These are phyloP conservation scores for Drosophila peninsularis DNA, from an alignment of 2,888 invertebrate genomes.

Conservation along the genomic window DNA sequence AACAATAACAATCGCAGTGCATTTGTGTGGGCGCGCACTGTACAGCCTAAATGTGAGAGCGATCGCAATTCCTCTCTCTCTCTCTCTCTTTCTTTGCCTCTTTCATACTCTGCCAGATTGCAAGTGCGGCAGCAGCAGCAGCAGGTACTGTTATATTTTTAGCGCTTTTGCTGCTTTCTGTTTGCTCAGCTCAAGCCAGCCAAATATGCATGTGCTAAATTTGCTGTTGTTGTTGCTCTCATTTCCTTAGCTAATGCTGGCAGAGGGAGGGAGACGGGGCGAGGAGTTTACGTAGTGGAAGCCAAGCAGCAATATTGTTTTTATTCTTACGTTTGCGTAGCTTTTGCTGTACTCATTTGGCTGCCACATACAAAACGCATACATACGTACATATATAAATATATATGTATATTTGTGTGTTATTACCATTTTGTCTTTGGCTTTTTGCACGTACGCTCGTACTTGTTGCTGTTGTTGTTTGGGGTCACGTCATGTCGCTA, in stretches of 20 bases:
- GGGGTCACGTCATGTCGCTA: slow-evolving; percentile 70
- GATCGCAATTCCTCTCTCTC: slow-evolving; percentile 10
- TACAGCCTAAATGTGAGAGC: slow-evolving; percentile 19
- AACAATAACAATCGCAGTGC: slow-evolving; percentile 46
- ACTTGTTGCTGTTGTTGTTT: slow-evolving; percentile 78
- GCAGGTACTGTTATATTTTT: slow-evolving; percentile 76
- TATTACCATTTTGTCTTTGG: slow-evolving; percentile 59
- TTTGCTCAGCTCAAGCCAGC: slow-evolving; percentile 43
- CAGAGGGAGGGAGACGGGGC: neutral
- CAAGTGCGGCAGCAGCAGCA: slow-evolving; percentile 60
- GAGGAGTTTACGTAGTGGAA: neutral
- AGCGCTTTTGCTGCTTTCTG: slow-evolving; percentile 52
- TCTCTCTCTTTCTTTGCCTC: slow-evolving; percentile 7
- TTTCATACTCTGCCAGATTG: slow-evolving; percentile 44
- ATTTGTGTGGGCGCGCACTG: slow-evolving; percentile 62
- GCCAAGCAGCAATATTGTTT: slow-evolving; percentile 25
- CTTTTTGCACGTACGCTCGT: slow-evolving; percentile 74
- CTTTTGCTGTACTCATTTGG: slow-evolving; percentile 57
- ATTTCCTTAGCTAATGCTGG: slow-evolving; percentile 38
- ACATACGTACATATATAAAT: neutral
- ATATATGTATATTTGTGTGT: slow-evolving; percentile 7
- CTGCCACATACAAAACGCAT: slow-evolving; percentile 20
- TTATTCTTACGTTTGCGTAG: slow-evolving; percentile 23
- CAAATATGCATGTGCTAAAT: slow-evolving; percentile 76
- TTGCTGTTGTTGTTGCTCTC: slow-evolving; percentile 29